These are phyloP conservation scores for Etheostoma perlongum DNA, from an alignment of 2,797 vertebrate species.

Conservation along the genomic window DNA sequence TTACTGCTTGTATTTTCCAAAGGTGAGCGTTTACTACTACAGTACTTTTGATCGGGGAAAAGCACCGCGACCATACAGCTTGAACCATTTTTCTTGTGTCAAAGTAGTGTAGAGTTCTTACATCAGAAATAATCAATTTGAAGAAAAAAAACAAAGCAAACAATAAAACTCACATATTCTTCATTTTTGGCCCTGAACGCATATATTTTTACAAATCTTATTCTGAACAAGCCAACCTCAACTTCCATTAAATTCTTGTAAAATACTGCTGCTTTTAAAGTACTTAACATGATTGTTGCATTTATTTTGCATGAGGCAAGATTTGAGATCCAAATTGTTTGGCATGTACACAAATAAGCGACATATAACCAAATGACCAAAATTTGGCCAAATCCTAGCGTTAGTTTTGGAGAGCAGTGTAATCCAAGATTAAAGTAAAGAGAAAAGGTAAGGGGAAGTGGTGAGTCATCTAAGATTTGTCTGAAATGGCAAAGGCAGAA, in stretches of 20 bases:
- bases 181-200: conserved; percentile 91
- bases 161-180: conserved; percentile 89
- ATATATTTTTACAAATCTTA: conserved; percentile 89
- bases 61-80: conserved; percentile 48
- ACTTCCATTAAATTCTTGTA: conserved; percentile 61
- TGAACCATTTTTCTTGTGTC: conserved; percentile 53
- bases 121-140: conserved; percentile 84
- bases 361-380: conserved; percentile 33
- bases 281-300: conserved; percentile 54
- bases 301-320: conserved; percentile 48
- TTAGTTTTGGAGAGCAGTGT: conserved; percentile 33
- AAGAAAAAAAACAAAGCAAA: conserved; percentile 82
- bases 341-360: conserved; percentile 30
- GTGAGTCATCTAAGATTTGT: conserved; percentile 42
- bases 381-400: conserved; percentile 16
- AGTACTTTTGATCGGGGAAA: conserved; percentile 44
- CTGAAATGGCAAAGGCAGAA: conserved; percentile 44
- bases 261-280: conserved; percentile 41
- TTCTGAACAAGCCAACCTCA: conserved; percentile 90
- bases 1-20: conserved; percentile 46
- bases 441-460: conserved; percentile 37
- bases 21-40: conserved; percentile 45
- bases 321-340: conserved; percentile 43
- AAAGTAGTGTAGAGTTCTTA: conserved; percentile 69
- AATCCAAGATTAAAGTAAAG: conserved; percentile 39